These are phyloP conservation scores for Pandemis cinnamomeana DNA, from an alignment of 2,888 invertebrate species.

Conservation along the genomic window DNA sequence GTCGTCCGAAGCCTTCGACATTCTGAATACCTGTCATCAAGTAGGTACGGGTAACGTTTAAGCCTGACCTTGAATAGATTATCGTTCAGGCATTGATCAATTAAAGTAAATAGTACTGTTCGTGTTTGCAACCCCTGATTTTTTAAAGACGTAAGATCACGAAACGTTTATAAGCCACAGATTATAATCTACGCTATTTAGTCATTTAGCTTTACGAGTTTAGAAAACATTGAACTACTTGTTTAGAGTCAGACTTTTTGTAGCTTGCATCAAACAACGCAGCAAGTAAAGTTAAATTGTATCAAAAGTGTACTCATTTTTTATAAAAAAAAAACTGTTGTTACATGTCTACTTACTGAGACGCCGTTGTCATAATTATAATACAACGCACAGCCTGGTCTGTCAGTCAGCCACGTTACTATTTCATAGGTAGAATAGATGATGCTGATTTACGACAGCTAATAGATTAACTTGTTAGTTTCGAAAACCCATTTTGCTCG, in stretches of 20 bases:
- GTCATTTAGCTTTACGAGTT: background rate
- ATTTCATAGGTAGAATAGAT: too few species aligned
- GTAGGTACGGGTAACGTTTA: slow-evolving; percentile 5
- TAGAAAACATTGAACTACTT: background rate
- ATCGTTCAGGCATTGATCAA: background rate
- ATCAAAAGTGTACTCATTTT: too few species aligned
- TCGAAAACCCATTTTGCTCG: background rate
- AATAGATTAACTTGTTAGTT: background rate
- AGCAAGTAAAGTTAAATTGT: too few species aligned
- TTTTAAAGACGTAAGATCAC: background rate
- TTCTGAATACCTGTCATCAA: slow-evolving; percentile 6
- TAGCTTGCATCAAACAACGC: too few species aligned
- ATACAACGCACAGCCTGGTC: too few species aligned
- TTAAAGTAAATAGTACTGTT: slow-evolving; percentile 3
- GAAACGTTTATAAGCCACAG: background rate
- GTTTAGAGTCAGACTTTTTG: too few species aligned
- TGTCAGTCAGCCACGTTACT: too few species aligned
- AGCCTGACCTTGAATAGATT: slow-evolving; percentile 3
- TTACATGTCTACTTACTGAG: too few species aligned
- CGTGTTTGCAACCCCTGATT: background rate
- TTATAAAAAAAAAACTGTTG: too few species aligned
- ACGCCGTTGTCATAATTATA: too few species aligned
- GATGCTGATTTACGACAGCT: too few species aligned
- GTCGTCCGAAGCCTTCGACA: slow-evolving; percentile 60
- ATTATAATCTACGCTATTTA: background rate